Base-by-base conservation (phyloP, 2,888 invertebrate species). In the Pristionchus japonicus region DNA sequence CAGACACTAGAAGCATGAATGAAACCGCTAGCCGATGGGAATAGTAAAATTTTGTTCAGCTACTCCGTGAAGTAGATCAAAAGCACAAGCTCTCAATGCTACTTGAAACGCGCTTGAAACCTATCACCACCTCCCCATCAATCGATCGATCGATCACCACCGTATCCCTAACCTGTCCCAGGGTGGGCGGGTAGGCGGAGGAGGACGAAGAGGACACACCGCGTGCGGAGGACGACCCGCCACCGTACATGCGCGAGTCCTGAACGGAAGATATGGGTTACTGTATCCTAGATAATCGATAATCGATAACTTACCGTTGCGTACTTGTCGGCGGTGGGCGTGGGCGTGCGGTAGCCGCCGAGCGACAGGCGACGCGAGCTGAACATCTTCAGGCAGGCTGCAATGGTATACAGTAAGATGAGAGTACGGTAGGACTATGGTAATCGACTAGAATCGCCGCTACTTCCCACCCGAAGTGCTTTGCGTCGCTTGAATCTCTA, bases 321-420 rank as follows among this genome's bases (percentile, higher is more conserved):
- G 61, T 87, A 87, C 80, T 87, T 87, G 20, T 87, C 87, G 23
- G n/a, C n/a, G n/a, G 87, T 87, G 40, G 87, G 87, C 40, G 87
- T 87, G 27, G 87, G 80, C 37, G 87, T 40, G 27, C 87, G 87
- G 77, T 49, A 40, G n/a, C 77, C 87, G 40, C 57, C 80, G 27
- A 87, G 37, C 11, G 87, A 87, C 6, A 61, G 34, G 7, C 87
- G 87, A 0, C 87, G 77, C 17, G 52, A 43, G 57, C 47, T 20
- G 77, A 80, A 80, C 77, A 87, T 87, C 80, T 80, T 77, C 15
- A 57, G 77, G 47, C 87, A 87, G 40, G 80, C 87, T 87, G 87
- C 34, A 87, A 86, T 86, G 40, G 40, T 4, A 27, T 64, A 64
- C 64, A 31, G 64, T 64, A 64, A 31, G 37, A 1, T 3, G 27